These are phyloP conservation scores for Ochotona curzoniae DNA, from an alignment of 2,113 vertebrate genomes.

Conservation along the genomic window DNA sequence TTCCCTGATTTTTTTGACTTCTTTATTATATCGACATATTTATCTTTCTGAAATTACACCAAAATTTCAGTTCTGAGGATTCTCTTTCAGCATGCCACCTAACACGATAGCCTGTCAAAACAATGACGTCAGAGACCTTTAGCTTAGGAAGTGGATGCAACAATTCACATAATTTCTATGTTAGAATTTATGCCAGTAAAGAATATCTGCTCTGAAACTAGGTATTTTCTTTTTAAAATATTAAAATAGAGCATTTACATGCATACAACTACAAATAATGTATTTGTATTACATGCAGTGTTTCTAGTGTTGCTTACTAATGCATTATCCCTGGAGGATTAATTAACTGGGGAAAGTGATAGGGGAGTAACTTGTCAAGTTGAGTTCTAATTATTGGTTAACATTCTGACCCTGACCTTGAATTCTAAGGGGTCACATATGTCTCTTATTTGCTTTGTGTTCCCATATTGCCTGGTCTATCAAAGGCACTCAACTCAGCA, in stretches of 20 bases:
- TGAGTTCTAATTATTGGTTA: background rate
- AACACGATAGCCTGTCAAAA: background rate
- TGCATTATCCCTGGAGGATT: background rate
- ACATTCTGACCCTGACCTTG: background rate
- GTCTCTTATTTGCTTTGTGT: background rate
- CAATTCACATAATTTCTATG: background rate
- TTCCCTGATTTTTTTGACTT: constrained; percentile 47
- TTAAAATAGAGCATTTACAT: constrained; percentile 36
- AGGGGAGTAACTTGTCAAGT: background rate
- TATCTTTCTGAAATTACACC: constrained; percentile 40
- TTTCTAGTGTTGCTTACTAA: background rate
- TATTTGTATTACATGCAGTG: background rate
- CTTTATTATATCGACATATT: constrained; percentile 23
- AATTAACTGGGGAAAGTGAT: background rate
- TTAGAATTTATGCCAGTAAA: background rate
- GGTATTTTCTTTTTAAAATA: background rate
- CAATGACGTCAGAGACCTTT: background rate
- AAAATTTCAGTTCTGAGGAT: constrained; percentile 12
- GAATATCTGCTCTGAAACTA: background rate
- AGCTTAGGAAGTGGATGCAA: background rate
- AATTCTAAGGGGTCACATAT: background rate
- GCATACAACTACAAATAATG: background rate
- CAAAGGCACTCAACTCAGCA: background rate
- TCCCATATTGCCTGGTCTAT: background rate
- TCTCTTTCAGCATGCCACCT: background rate